These are phyloP conservation scores for Stigmatopora argus DNA, from an alignment of 2,113 vertebrate species.

Conservation along the genomic window DNA sequence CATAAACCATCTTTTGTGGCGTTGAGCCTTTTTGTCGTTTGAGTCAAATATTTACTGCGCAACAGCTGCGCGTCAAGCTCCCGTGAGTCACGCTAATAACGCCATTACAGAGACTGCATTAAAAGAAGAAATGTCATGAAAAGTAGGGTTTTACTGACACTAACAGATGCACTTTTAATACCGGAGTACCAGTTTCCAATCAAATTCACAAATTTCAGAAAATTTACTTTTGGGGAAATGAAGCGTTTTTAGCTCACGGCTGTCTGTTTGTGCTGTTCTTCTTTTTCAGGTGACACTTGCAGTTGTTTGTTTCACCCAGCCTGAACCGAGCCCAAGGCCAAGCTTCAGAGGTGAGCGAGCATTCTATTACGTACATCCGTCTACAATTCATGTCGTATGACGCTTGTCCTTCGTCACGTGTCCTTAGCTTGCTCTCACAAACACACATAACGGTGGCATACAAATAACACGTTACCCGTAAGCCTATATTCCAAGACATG, in stretches of 20 bases:
- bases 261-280: neutral
- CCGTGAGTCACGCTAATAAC: neutral
- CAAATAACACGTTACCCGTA: neutral
- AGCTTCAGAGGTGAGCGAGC: neutral
- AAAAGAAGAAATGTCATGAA: constrained; percentile 6
- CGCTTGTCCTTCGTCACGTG: neutral
- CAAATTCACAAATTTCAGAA: too few relatives aligned
- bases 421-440: neutral
- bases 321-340: constrained; percentile 1
- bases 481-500: neutral
- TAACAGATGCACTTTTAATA: neutral
- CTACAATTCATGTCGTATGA: neutral
- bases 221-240: constrained; percentile 16
- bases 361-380: constrained; percentile 1
- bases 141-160: neutral
- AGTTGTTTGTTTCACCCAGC: neutral
- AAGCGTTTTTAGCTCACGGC: constrained; percentile 8
- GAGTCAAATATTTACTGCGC: neutral
- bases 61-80: neutral
- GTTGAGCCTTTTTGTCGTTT: neutral
- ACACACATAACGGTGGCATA: neutral
- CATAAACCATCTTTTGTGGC: neutral
- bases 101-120: neutral
- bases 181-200: neutral
- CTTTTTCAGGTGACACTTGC: neutral